Conservation (phyloP, 2,113 vertebrate genomes). For the Machaerirhynchus nigripectus region DNA sequence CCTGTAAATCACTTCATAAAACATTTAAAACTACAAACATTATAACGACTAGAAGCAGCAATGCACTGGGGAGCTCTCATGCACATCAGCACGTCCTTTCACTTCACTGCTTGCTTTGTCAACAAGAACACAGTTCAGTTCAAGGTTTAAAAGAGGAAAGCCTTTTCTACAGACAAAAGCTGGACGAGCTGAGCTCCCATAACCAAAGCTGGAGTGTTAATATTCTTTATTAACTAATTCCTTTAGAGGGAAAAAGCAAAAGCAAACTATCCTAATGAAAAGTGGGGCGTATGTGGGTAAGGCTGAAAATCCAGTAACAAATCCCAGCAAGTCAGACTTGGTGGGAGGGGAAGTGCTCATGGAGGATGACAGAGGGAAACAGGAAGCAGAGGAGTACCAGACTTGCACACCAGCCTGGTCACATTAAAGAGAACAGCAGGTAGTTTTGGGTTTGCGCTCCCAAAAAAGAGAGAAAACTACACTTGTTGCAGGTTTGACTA, state of each 20-base stretch:
- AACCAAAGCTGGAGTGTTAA: not conserved
- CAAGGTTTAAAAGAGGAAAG: not conserved
- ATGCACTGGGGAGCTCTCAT: not conserved
- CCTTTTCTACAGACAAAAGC: not conserved
- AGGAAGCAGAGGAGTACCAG: not conserved
- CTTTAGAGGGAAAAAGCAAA: not conserved
- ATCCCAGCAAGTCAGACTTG: not conserved
- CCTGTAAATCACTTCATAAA: not conserved
- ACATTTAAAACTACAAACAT: not conserved
- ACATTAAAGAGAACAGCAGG: not conserved
- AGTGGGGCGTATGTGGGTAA: fast-evolving
- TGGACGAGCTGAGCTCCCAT: not conserved
- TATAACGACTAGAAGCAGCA: not conserved
- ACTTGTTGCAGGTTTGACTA: not conserved
- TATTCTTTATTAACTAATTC: not conserved
- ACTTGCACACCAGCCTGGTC: not conserved
- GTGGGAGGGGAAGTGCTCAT: not conserved
- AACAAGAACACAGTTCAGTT: not conserved
- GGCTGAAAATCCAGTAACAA: not conserved
- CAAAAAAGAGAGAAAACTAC: not conserved
- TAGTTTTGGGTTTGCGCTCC: not conserved
- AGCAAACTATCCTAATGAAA: not conserved
- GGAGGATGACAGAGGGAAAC: not conserved
- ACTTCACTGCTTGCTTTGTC: not conserved
- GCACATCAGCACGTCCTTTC: not conserved